phyloP scores from a whole-genome alignment of 2,888 invertebrate species.

The Tachina lurida region DNA sequence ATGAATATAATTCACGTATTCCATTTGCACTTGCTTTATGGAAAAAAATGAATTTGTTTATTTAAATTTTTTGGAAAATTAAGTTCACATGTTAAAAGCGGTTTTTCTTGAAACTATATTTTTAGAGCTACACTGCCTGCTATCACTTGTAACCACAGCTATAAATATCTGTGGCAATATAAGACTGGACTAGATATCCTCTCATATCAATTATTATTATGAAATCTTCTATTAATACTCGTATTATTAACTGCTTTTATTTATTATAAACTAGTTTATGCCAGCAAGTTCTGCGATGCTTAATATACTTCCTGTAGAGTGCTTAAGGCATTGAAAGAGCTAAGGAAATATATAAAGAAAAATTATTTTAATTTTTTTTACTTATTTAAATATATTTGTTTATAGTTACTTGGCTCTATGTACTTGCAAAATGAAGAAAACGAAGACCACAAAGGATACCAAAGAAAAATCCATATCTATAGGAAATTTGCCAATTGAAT shows the following conservation, averaged over 20 bases:
- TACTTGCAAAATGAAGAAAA: slow-evolving; percentile 11
- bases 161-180: too few species aligned
- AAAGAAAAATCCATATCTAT: slow-evolving; percentile 42
- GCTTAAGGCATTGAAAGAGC: background rate
- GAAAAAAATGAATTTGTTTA: too few species aligned
- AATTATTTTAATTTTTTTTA: background rate
- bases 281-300: background rate
- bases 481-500: slow-evolving; percentile 70
- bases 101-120: too few species aligned
- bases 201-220: too few species aligned
- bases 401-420: background rate
- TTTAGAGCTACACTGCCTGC: too few species aligned
- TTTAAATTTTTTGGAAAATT: too few species aligned
- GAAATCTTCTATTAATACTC: background rate
- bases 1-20: too few species aligned
- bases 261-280: background rate
- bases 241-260: background rate
- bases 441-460: slow-evolving; percentile 19
- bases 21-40: too few species aligned
- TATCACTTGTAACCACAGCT: too few species aligned
- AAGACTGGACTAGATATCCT: too few species aligned
- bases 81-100: too few species aligned
- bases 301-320: slow-evolving; percentile 30
- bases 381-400: slow-evolving; percentile 14
- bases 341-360: too few species aligned